Evolutionary conservation across 2,797 vertebrate species (phyloP).

Genomic region (Coendou prehensilis): DNA sequence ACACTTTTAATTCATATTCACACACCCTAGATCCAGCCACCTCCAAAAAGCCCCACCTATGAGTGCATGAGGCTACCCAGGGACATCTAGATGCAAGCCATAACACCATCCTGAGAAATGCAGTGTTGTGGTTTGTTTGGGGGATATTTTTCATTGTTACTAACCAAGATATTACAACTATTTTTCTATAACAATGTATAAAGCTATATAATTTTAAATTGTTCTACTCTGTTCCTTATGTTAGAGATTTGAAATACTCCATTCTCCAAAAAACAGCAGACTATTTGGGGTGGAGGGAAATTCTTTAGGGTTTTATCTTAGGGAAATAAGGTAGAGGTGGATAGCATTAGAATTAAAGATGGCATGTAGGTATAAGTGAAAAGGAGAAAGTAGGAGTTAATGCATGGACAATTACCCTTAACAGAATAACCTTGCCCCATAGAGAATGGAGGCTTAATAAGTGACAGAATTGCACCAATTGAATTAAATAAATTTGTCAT

Average conservation of each 20-base stretch:
- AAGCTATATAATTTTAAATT: constrained; percentile 18
- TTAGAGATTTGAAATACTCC: neutral
- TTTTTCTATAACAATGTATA: neutral
- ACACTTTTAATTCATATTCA: neutral
- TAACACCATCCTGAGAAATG: neutral
- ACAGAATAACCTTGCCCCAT: neutral
- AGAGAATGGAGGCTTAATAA: neutral
- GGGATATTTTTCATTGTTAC: neutral
- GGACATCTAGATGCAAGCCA: neutral
- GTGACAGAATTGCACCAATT: neutral
- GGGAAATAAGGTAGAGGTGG: neutral
- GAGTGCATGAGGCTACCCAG: neutral
- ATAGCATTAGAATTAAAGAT: neutral
- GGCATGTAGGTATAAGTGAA: neutral
- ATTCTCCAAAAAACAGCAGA: neutral
- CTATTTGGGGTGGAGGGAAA: neutral
- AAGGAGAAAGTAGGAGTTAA: neutral
- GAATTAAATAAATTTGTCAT: neutral
- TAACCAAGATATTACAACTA: neutral
- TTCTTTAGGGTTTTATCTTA: neutral
- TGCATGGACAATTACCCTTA: neutral
- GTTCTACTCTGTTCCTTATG: neutral
- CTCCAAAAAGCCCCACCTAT: neutral
- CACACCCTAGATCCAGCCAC: neutral
- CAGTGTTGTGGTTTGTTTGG: neutral